These are phyloP conservation scores for Gymnodraco acuticeps DNA, from an alignment of 2,797 vertebrate genomes.

Conservation along the genomic window DNA sequence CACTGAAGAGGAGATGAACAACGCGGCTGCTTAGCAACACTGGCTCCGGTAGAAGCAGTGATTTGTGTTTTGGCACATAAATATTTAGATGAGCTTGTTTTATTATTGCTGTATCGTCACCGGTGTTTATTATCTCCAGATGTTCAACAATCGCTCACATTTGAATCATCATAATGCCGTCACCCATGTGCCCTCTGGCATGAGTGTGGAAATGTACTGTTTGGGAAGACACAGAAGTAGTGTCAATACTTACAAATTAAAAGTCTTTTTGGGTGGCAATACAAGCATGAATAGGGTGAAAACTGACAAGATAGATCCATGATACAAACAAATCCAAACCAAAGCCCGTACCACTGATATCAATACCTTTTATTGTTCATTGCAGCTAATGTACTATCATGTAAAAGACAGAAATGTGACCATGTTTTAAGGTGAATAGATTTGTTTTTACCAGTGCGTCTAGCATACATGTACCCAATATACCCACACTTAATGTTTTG, in stretches of 20 bases:
- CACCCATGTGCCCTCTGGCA: not conserved
- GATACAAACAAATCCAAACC: no score
- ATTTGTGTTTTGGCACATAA: not conserved
- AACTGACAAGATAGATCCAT: no score
- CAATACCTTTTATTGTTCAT: no score
- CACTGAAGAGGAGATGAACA: slow-evolving; percentile 5
- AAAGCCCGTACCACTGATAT: no score
- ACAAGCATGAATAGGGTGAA: no score
- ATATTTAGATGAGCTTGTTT: slow-evolving; percentile 5
- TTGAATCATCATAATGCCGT: slow-evolving; percentile 4
- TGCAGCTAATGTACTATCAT: no score
- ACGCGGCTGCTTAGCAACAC: slow-evolving; percentile 6
- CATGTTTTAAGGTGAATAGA: no score
- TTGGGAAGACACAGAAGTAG: not conserved
- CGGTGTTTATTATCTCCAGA: not conserved
- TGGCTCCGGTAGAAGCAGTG: not conserved
- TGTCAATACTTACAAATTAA: not conserved
- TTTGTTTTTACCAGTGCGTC: no score
- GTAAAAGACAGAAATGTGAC: no score
- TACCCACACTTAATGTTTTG: not conserved
- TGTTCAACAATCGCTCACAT: slow-evolving; percentile 14
- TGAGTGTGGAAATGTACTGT: no score
- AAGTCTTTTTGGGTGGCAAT: no score
- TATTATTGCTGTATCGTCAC: not conserved
- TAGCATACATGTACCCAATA: no score